Percentiles rank a stretch among this genome's conserved stretches.
phyloP scores from a whole-genome alignment of 2,888 invertebrate genomes.

The Epinotia demarniana region DNA sequence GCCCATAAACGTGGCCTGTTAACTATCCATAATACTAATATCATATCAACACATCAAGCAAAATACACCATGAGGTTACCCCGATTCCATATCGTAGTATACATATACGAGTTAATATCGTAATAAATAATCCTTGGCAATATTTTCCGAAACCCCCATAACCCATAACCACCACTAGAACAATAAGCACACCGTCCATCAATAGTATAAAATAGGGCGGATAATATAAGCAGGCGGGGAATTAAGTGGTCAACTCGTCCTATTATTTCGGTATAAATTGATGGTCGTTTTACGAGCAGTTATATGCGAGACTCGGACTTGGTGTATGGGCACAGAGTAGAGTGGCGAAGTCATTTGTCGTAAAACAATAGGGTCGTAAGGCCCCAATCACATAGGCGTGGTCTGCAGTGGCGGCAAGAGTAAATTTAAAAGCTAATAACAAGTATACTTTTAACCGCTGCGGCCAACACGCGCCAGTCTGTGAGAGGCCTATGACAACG shows the following conservation, averaged over 20 bases:
- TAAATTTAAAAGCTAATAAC: too few species aligned
- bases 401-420: too few species aligned
- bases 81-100: neutral
- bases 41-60: too few species aligned
- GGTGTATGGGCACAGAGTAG: constrained; percentile 19
- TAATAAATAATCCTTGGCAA: constrained; percentile 17
- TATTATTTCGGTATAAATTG: constrained; percentile 44
- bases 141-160: constrained; percentile 6
- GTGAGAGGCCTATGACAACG: too few species aligned
- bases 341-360: neutral
- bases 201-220: constrained; percentile 34
- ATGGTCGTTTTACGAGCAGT: constrained; percentile 40
- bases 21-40: too few species aligned
- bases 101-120: neutral
- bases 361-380: neutral
- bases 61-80: neutral
- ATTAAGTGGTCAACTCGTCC: constrained; percentile 43
- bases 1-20: too few species aligned
- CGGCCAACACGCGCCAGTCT: too few species aligned
- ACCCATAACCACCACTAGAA: neutral
- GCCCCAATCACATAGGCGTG: too few species aligned
- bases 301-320: constrained; percentile 34
- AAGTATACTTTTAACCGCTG: too few species aligned
- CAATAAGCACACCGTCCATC: constrained; percentile 31
- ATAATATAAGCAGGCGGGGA: constrained; percentile 33